Base-by-base conservation (phyloP, 2,888 invertebrate species). In the Plagodis dolabraria region DNA sequence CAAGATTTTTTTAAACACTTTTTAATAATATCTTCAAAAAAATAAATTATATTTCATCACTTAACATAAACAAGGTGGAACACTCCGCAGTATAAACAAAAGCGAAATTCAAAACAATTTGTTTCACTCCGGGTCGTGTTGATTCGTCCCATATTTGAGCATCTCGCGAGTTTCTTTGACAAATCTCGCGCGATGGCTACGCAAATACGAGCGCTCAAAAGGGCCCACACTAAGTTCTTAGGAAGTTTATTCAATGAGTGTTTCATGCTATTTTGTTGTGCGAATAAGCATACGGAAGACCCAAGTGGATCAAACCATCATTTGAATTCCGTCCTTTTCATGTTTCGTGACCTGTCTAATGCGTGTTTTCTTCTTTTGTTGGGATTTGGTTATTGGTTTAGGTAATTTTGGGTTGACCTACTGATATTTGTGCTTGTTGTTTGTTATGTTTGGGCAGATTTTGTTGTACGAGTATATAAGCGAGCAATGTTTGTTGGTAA, bases 111-210 rank as follows among this genome's bases (percentile, higher is more conserved):
- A 66, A 71, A 74, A 74, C 74, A 74, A 69, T 71, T 65, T 67
- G 61, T 60, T 61, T 61, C 61, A 53, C 59, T 63, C 65, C 36
- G 22, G 47, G 43, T 38, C 45, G 53, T 72, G 70, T 73, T 73
- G 72, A 71, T 73, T 72, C 71, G 64, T 49, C 61, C 68, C 76
- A 71, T 82, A 71, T 81, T 83, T 83, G 79, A 66, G 62, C 65
- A 68, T 69, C 64, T 64, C 72, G 65, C 67, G 71, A 75, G 73
- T 76, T 75, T 84, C 86, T 85, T 86, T 86, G 85, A 84, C 80
- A 83, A 83, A 82, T 85, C 81, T 79, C 71, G 71, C 76, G 73
- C 79, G 77, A 82, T 75, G 72, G 70, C 67, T 79, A 71, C 66
- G 80, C 74, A 83, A 86, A 85, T 71, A 82, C 67, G 64, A 64